Evolutionary conservation across 2,888 invertebrate species (phyloP), one percentile per base, ranked within the genome.

Genomic region (Carterocephalus palaemon): DNA sequence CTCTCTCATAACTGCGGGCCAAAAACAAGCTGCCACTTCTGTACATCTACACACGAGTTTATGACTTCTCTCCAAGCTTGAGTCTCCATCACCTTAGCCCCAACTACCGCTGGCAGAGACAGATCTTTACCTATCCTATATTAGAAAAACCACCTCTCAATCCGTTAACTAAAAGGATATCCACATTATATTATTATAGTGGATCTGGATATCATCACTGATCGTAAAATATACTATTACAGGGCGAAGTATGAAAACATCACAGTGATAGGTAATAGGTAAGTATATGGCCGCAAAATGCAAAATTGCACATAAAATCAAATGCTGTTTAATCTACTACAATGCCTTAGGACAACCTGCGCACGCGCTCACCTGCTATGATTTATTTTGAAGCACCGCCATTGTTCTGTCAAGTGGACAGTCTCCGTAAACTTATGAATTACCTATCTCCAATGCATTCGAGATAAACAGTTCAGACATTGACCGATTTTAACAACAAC

Each of bases 311-410:
- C 64, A 66, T 59, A 64, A 62, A 67, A 65, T 60, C 61, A 46
- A 53, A 46, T 26, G 63, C 23, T 62, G 64, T 68, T 70, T 69
- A 42, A 42, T 34, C 67, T 70, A 73, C 67, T 70, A 73, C 61
- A 64, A 51, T 52, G 56, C 52, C 55, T 55, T 56, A 56, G 62
- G 67, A 67, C 60, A 63, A 63, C 64, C 68, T 61, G 67, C 55
- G 64, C 67, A 64, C 60, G 64, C 69, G 72, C 63, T 76, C 79
- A 80, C 78, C 76, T 80, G 81, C 64, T 70, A 69, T 81, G 81
- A 83, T 83, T 81, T 81, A 83, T 78, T 63, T 56, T 51, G 55
- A 57, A 62, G 65, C 54, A 59, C 64, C 58, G 64, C 78, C 67
- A 82, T 83, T 83, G 82, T 81, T 61, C 75, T 80, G 80, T 81